phyloP scores from a whole-genome alignment of 30 jellyfish, hydroid and myxozoan species.

The Chrysaora quinquecirrha region DNA sequence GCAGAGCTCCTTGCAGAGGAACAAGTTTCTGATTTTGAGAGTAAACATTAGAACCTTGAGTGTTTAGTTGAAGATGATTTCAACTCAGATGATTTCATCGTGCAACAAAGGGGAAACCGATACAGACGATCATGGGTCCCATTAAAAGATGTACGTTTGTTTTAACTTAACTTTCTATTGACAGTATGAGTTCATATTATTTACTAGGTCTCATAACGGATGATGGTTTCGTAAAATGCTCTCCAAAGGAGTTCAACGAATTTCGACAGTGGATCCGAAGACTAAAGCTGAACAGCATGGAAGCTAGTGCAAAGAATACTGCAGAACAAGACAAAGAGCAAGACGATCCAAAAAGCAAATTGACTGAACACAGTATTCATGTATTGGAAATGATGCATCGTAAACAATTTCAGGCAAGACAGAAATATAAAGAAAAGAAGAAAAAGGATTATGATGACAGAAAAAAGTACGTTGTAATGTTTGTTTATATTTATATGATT shows the following conservation, averaged over 20 bases:
- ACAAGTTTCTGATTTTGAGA: too few relatives aligned
- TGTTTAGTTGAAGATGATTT: too few relatives aligned
- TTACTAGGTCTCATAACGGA: slow-evolving; percentile 76
- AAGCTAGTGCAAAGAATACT: slow-evolving; percentile 34
- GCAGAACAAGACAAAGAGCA: slow-evolving; percentile 23
- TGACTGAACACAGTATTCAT: slow-evolving; percentile 48
- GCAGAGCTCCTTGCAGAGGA: slow-evolving; percentile 12
- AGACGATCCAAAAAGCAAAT: not conserved
- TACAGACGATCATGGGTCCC: too few relatives aligned
- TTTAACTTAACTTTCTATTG: too few relatives aligned
- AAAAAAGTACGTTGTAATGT: slow-evolving; percentile 49
- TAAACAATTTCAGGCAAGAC: slow-evolving; percentile 49
- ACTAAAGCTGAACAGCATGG: slow-evolving; percentile 67
- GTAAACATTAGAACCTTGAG: too few relatives aligned
- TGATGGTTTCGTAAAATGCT: slow-evolving; percentile 89
- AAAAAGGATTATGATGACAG: slow-evolving; percentile 36
- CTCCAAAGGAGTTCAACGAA: slow-evolving; percentile 81
- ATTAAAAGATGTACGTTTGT: slow-evolving; percentile 38
- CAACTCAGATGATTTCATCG: slow-evolving; percentile 25
- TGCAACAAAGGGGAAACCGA: too few relatives aligned
- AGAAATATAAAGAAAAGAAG: slow-evolving; percentile 47
- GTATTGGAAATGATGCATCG: slow-evolving; percentile 42
- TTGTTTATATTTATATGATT: too few relatives aligned
- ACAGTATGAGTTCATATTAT: too few relatives aligned
- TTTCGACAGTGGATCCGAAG: slow-evolving; percentile 90